phyloP scores from a whole-genome alignment of 2,113 vertebrate species.

The Aphelocoma coerulescens region DNA sequence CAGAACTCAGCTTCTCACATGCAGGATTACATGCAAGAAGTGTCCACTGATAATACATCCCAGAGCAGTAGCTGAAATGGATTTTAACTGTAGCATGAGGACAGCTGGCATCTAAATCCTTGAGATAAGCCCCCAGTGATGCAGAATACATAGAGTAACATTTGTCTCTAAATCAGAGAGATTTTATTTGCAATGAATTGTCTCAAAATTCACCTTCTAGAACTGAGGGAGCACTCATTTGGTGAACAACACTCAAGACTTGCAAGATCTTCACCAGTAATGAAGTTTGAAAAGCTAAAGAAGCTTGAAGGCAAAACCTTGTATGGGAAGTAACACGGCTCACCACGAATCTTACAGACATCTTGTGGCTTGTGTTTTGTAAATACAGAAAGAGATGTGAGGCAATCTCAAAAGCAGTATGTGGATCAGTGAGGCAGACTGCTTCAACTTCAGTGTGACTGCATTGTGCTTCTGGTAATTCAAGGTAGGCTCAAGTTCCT shows the following conservation, averaged over 20 bases:
- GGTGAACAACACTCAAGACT: background rate
- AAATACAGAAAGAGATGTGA: background rate
- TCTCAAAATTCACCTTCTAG: background rate
- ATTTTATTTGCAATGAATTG: background rate
- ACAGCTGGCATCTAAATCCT: constrained; percentile 9
- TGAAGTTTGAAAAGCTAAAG: background rate
- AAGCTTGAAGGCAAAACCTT: background rate
- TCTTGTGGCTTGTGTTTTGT: background rate
- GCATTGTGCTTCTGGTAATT: background rate
- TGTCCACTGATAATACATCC: background rate
- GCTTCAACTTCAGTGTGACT: background rate
- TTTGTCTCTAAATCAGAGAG: background rate
- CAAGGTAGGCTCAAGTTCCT: background rate
- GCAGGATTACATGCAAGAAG: background rate
- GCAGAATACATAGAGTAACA: background rate
- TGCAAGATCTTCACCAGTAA: background rate
- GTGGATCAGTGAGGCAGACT: background rate
- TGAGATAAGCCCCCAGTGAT: constrained; percentile 3
- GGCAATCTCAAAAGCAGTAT: background rate
- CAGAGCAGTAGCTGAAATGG: background rate
- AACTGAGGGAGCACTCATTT: background rate
- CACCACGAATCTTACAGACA: background rate
- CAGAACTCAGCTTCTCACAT: background rate
- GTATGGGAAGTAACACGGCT: background rate
- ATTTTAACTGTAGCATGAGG: background rate